A percentile compares a stretch with the other conserved stretches of the same genome.
phyloP scores from a whole-genome alignment of 2,797 vertebrate genomes.

The Leptodactylus fallax region DNA sequence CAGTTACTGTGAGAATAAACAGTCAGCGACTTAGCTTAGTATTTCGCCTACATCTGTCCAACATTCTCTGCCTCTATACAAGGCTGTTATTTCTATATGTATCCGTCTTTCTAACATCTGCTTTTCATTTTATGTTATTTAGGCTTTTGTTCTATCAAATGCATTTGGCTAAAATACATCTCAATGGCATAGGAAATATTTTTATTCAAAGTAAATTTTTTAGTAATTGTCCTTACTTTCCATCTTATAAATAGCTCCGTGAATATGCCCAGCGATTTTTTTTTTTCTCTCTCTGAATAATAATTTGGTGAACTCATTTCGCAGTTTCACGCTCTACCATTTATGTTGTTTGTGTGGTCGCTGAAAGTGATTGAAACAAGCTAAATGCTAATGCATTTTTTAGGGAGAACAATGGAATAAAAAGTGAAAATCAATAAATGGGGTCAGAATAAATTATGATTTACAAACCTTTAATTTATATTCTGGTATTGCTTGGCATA shows the following conservation, averaged over 20 bases:
- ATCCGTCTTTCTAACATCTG: constrained; percentile 52
- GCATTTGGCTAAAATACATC: constrained; percentile 58
- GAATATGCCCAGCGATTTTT: constrained; percentile 4
- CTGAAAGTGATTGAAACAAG: neutral
- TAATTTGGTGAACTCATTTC: constrained; percentile 24
- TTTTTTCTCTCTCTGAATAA: neutral
- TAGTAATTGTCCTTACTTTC: constrained; percentile 51
- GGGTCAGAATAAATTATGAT: constrained; percentile 1
- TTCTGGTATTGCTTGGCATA: neutral
- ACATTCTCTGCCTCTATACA: constrained; percentile 12
- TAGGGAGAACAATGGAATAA: constrained; percentile 8
- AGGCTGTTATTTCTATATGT: constrained; percentile 42
- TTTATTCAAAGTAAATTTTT: constrained; percentile 55
- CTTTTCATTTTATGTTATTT: constrained; percentile 56
- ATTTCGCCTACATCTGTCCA: constrained; percentile 23
- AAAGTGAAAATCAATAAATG: constrained; percentile 7
- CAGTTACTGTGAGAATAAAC: constrained; percentile 51
- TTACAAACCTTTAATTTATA: neutral
- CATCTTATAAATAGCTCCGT: constrained; percentile 54
- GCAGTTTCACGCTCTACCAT: constrained; percentile 10
- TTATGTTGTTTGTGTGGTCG: constrained; percentile 32
- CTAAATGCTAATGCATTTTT: constrained; percentile 34
- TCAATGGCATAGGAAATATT: constrained; percentile 56
- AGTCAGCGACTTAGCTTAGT: constrained; percentile 30
- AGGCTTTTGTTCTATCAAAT: constrained; percentile 59